Conservation (phyloP, 2,888 invertebrate genomes). For the Drosophila limbata region DNA sequence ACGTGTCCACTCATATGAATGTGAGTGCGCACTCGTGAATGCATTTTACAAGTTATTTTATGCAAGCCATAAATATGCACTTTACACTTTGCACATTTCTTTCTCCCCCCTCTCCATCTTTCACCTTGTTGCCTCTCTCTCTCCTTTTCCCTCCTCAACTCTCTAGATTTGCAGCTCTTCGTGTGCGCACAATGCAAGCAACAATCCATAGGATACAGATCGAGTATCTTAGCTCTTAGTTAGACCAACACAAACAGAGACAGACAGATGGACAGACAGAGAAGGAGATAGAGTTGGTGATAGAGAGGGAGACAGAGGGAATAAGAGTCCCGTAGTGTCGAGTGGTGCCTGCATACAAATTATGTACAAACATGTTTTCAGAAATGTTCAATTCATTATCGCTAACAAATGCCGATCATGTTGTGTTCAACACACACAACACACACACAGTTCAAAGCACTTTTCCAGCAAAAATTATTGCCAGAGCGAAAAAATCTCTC, state of each 20-base stretch:
- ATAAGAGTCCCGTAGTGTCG: constrained; percentile 46
- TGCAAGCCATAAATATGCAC: constrained; percentile 82
- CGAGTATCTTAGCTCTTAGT: constrained; percentile 70
- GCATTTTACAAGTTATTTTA: constrained; percentile 80
- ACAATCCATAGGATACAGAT: constrained; percentile 69
- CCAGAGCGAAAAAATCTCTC: constrained; percentile 37
- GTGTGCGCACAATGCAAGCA: constrained; percentile 54
- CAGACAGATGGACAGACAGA: constrained; percentile 18
- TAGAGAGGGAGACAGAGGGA: constrained; percentile 8
- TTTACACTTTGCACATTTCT: constrained; percentile 80
- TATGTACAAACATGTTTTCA: constrained; percentile 82
- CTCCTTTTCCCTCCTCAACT: constrained; percentile 2
- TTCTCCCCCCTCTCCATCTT: constrained; percentile 7
- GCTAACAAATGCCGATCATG: constrained; percentile 83
- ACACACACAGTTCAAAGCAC: constrained; percentile 79
- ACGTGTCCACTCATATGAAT: constrained; percentile 63
- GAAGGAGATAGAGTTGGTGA: constrained; percentile 25
- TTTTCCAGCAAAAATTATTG: constrained; percentile 78
- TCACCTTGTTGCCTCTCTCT: constrained; percentile 20
- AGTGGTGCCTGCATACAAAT: constrained; percentile 77
- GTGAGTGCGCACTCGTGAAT: constrained; percentile 69
- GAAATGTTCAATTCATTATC: constrained; percentile 83
- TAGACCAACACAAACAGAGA: constrained; percentile 66
- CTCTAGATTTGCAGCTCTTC: constrained; percentile 15
- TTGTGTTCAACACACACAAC: constrained; percentile 72